phyloP scores from a whole-genome alignment of 2,797 vertebrate species.

The Crenuchus spilurus region DNA sequence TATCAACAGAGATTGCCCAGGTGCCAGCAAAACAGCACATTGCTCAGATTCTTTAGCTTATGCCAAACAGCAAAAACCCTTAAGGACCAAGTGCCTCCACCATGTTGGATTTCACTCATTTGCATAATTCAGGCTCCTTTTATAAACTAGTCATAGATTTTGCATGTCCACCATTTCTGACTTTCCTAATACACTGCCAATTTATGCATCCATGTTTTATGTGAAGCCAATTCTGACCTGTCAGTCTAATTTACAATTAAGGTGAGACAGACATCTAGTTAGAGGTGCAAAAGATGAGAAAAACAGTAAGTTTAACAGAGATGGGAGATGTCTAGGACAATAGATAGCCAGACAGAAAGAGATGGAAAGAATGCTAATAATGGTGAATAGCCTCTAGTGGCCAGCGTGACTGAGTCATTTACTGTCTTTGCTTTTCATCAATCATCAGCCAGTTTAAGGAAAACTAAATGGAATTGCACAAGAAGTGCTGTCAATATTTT shows the following conservation, averaged over 20 bases:
- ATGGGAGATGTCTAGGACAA: slow-evolving; percentile 1
- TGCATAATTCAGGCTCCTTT: not conserved
- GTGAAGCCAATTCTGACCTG: not conserved
- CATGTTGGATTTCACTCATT: not conserved
- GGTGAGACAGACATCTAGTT: not conserved
- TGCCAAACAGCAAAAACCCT: not conserved
- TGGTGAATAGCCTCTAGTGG: slow-evolving; percentile 31
- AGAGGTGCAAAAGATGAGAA: not conserved
- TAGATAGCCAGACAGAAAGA: not conserved
- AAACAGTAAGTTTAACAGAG: not conserved
- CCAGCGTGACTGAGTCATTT: slow-evolving; percentile 40
- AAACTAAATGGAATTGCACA: slow-evolving; percentile 48
- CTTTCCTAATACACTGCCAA: not conserved
- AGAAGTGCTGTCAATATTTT: slow-evolving; percentile 49
- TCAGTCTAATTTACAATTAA: not conserved
- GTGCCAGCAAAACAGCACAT: too few relatives aligned
- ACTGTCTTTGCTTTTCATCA: slow-evolving; percentile 44
- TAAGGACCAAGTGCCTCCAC: not conserved
- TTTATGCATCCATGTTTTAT: not conserved
- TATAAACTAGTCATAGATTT: not conserved
- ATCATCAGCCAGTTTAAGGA: slow-evolving; percentile 48
- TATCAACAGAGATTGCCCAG: too few relatives aligned
- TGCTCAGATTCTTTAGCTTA: not conserved
- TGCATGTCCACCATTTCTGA: not conserved
- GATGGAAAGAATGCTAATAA: slow-evolving; percentile 39